Base-by-base conservation (phyloP, 2,888 invertebrate genomes). In the Eupeodes latifasciatus region DNA sequence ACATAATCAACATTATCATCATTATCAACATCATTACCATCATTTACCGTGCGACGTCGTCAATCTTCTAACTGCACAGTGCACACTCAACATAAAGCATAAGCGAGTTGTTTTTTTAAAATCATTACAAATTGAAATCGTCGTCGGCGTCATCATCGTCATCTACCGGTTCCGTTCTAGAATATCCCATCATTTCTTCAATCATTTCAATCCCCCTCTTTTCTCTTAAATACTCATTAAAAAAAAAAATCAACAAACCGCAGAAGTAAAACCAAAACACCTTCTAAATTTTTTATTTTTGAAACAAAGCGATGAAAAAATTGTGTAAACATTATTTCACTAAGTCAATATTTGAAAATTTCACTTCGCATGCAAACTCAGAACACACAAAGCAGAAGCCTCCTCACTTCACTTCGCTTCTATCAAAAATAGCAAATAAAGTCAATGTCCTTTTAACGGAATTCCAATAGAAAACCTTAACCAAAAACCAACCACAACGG, bases 381-480 rank as follows among this genome's bases (percentile, higher is more conserved):
- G 53, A 53, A 40, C 40, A 40, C 27, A 40, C 40, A 40, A 9
- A 40, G 40, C 40, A 40, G 27, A 27, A 69, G 36, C 19, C 55
- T 55, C 36, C 16, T n/a, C 7, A 27, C 27, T 27, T 27, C 27
- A 27, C 27, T 27, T 40, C 5, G 9, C 40, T 40, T 40, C 59
- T 59, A 59, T 40, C 59, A 34, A 59, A 19, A 61, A 64, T 49
- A 62, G 40, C 27, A 27, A 64, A 40, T 36, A 59, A 64, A 55
- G 80, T 80, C 83, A 84, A 80, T 10, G 67, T 67, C 83, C 83
- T 49, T 57, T 51, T 51, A 72, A 79, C 53, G 74, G 67, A 79
- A 84, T 84, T 84, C 80, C 79, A 59, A 72, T 80, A 55, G 61
- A 69, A 40, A 11, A 19, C 16, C 16, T 10, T 16, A 11, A 19